Percentiles rank a stretch among this genome's conserved stretches.
Conservation (phyloP, 2,888 invertebrate species). For the Mimachlamys varia region DNA sequence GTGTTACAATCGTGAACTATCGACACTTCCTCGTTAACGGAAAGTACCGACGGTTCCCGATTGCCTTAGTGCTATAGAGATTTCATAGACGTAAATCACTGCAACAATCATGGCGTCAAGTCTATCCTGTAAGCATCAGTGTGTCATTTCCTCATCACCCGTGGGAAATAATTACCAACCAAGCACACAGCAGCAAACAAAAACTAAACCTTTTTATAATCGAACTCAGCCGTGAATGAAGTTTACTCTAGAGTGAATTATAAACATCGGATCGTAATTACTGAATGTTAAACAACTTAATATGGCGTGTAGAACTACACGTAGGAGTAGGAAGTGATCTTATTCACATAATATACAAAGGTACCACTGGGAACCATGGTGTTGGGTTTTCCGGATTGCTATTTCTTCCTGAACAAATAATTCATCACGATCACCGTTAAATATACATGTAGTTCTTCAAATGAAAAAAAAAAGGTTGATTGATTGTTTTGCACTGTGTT, state of each 20-base stretch:
- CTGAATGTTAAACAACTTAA: not conserved
- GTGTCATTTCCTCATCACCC: not conserved
- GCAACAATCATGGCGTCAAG: not conserved
- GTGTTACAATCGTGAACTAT: no score
- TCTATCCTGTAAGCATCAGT: not conserved
- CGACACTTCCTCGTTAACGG: no score
- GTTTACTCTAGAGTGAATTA: not conserved
- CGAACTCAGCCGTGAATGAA: not conserved
- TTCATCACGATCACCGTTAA: not conserved
- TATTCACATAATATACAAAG: not conserved
- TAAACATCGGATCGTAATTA: not conserved
- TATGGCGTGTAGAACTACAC: not conserved
- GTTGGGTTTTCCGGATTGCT: not conserved
- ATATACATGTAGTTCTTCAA: no score
- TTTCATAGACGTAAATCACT: not conserved
- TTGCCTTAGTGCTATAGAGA: not conserved
- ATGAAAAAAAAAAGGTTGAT: no score
- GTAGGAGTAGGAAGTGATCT: not conserved
- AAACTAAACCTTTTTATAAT: not conserved
- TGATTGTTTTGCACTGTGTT: no score
- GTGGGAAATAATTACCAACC: not conserved
- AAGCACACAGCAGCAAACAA: not conserved
- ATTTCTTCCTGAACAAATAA: not conserved
- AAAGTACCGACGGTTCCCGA: no score
- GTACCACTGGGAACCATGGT: not conserved